Conservation (phyloP, 2,888 invertebrate species). For the Acanthosepion pharaonis region DNA sequence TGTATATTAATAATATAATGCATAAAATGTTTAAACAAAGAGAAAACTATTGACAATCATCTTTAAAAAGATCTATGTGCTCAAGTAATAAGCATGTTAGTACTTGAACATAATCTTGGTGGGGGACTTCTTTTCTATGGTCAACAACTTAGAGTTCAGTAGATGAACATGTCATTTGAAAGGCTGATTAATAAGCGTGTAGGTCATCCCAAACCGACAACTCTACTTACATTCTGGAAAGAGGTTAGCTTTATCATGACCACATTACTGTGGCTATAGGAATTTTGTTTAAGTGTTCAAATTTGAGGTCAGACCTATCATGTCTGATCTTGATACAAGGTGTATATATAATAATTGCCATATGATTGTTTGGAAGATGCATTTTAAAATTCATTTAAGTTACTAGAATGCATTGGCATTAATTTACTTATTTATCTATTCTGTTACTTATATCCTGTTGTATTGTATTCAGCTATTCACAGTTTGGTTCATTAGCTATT, state of each 20-base stretch:
- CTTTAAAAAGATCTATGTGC: neutral
- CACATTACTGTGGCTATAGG: neutral
- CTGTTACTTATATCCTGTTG: neutral
- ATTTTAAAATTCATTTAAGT: neutral
- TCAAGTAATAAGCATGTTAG: neutral
- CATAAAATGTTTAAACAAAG: neutral
- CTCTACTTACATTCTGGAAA: neutral
- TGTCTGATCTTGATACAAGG: neutral
- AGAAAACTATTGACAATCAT: neutral
- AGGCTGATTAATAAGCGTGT: constrained; percentile 21
- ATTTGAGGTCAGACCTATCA: neutral
- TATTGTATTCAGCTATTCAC: neutral
- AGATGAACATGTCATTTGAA: constrained; percentile 21
- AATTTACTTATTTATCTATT: neutral
- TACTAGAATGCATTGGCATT: neutral
- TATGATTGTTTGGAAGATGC: neutral
- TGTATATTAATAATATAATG: neutral
- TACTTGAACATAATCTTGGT: neutral
- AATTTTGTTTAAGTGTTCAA: neutral
- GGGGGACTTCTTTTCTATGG: constrained; percentile 24
- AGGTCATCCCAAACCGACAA: neutral
- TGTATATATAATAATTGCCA: neutral
- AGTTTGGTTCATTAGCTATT: constrained; percentile 6
- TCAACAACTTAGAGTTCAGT: neutral
- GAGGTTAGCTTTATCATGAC: neutral